A percentile compares a stretch with the other conserved stretches of the same genome.
phyloP scores from a whole-genome alignment of 2,113 vertebrate species.

The Chlorodrepanis virens region DNA sequence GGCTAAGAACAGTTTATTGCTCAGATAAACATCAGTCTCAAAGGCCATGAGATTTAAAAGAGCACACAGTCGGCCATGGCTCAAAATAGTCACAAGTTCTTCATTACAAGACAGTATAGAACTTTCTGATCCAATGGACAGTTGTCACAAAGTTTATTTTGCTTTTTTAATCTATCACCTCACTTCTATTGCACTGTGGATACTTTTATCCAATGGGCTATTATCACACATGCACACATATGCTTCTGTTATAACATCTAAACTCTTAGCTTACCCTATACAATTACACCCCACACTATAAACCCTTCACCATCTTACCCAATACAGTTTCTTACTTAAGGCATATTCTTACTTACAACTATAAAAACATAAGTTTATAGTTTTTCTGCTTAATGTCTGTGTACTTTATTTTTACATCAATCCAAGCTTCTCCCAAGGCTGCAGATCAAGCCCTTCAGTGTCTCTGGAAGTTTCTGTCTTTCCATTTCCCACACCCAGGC shows the following conservation, averaged over 20 bases:
- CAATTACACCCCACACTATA: not conserved
- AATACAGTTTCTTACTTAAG: not conserved
- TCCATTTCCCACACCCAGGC: not conserved
- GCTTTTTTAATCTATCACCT: not conserved
- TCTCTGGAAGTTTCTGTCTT: not conserved
- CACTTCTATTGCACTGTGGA: not conserved
- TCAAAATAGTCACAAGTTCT: not conserved
- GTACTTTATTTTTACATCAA: not conserved
- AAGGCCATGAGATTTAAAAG: not conserved
- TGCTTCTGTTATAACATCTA: not conserved
- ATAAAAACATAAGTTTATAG: not conserved
- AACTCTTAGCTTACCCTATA: not conserved
- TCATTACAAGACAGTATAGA: not conserved
- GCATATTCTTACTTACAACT: not conserved
- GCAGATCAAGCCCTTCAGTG: not conserved
- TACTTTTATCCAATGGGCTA: not conserved
- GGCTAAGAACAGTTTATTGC: not conserved
- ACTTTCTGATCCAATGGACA: not conserved
- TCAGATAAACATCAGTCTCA: not conserved
- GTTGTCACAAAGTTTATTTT: not conserved
- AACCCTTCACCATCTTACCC: not conserved
- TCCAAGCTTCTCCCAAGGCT: not conserved
- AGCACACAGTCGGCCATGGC: not conserved
- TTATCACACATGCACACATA: not conserved
- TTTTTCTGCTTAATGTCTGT: not conserved